These are phyloP conservation scores for Drosophila repleta DNA, from an alignment of 1,140 invertebrate genomes.

Conservation along the genomic window DNA sequence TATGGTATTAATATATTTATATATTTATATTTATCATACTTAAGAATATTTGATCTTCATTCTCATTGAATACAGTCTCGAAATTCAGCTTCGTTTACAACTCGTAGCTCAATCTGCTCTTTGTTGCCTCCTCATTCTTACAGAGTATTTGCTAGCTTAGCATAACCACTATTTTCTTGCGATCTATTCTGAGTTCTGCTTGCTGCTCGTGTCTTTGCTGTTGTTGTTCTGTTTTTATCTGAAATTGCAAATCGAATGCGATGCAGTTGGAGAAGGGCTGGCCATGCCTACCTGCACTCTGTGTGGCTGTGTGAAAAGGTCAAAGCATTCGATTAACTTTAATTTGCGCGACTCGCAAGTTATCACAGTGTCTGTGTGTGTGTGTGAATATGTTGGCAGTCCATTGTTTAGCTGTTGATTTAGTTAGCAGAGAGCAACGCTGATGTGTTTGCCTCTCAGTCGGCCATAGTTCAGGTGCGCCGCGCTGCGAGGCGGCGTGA, in stretches of 20 bases:
- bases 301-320: slow-evolving; percentile 66
- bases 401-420: slow-evolving; percentile 70
- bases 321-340: slow-evolving; percentile 81
- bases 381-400: slow-evolving; percentile 26
- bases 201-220: slow-evolving; percentile 9
- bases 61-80: no score
- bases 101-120: no score
- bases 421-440: slow-evolving; percentile 56
- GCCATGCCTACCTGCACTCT: slow-evolving; percentile 40
- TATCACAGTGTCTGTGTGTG: slow-evolving; percentile 22
- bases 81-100: no score
- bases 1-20: no score
- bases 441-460: slow-evolving; percentile 38
- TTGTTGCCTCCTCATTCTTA: no score
- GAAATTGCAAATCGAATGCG: slow-evolving; percentile 76
- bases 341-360: slow-evolving; percentile 58
- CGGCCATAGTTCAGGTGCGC: slow-evolving; percentile 62
- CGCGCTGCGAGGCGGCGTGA: slow-evolving; percentile 55
- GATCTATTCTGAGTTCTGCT: slow-evolving; percentile 8
- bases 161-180: neutral
- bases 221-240: slow-evolving; percentile 58
- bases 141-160: slow-evolving; percentile 10
- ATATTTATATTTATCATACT: no score
- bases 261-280: slow-evolving; percentile 64
- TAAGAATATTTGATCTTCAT: no score